phyloP scores from a whole-genome alignment of 2,797 vertebrate species.

The Acanthornis magna region DNA sequence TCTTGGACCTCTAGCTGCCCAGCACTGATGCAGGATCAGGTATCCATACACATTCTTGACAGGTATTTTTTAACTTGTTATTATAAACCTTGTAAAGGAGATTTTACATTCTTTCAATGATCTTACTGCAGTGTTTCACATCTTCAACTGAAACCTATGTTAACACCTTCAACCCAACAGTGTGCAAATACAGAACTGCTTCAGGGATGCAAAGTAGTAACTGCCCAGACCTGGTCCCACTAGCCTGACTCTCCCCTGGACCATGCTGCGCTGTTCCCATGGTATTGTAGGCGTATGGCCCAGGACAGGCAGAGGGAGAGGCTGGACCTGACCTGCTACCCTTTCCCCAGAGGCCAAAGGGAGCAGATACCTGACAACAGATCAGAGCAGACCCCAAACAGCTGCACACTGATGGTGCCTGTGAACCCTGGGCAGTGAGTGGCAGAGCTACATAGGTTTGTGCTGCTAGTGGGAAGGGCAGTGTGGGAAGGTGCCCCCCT shows the following conservation, averaged over 20 bases:
- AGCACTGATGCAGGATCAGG: neutral
- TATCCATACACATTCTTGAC: neutral
- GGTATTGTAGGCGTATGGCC: neutral
- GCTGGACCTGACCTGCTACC: neutral
- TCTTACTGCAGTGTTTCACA: neutral
- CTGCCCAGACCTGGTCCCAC: neutral
- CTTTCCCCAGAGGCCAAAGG: neutral
- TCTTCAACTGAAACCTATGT: neutral
- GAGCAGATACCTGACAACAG: neutral
- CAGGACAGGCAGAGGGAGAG: neutral
- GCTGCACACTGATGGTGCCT: fast-evolving
- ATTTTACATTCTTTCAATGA: neutral
- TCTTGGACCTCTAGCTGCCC: neutral
- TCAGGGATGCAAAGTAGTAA: neutral
- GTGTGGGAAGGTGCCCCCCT: neutral
- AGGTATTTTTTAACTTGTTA: neutral
- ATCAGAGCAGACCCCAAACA: neutral
- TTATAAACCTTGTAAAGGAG: neutral
- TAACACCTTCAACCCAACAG: neutral
- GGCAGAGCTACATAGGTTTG: neutral
- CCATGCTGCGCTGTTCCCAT: neutral
- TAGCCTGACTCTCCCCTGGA: neutral
- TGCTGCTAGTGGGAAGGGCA: neutral
- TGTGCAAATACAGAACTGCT: neutral
- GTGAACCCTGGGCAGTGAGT: neutral